Percentiles rank a stretch among this genome's conserved stretches.
Evolutionary conservation across 2,113 vertebrate species (phyloP).

Genomic region (Cyphomyrus discorhynchus): DNA sequence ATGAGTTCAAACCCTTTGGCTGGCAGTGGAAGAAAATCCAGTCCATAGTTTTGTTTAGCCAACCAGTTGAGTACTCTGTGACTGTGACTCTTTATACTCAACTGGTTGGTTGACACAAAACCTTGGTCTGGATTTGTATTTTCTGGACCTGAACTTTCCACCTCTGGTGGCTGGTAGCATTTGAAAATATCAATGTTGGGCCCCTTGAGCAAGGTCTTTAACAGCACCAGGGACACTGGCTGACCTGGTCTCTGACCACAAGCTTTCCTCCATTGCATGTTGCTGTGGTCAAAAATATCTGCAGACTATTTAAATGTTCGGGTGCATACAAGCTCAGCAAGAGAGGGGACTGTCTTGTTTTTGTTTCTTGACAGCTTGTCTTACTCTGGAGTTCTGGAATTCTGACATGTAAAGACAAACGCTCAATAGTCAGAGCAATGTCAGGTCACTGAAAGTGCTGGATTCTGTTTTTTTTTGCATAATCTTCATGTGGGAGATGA

Average conservation of each 20-base stretch:
- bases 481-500: background rate
- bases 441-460: background rate
- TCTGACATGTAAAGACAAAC: background rate
- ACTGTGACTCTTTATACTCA: background rate
- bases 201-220: background rate
- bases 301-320: background rate
- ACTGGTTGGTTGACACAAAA: background rate
- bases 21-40: background rate
- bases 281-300: background rate
- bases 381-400: background rate
- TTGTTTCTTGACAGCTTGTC: background rate
- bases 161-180: background rate
- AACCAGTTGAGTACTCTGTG: background rate
- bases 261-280: background rate
- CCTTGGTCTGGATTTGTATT: background rate
- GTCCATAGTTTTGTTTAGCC: background rate
- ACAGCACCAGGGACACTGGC: background rate
- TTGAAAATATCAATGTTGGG: background rate
- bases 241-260: background rate
- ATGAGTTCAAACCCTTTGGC: background rate
- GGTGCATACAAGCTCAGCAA: background rate
- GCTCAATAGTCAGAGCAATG: background rate
- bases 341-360: background rate
- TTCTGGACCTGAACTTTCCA: background rate
- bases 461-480: background rate